A percentile compares a stretch with the other conserved stretches of the same genome.
Evolutionary conservation across 1,140 invertebrate species (phyloP).

Genomic region (Drosophila micromelanica): DNA sequence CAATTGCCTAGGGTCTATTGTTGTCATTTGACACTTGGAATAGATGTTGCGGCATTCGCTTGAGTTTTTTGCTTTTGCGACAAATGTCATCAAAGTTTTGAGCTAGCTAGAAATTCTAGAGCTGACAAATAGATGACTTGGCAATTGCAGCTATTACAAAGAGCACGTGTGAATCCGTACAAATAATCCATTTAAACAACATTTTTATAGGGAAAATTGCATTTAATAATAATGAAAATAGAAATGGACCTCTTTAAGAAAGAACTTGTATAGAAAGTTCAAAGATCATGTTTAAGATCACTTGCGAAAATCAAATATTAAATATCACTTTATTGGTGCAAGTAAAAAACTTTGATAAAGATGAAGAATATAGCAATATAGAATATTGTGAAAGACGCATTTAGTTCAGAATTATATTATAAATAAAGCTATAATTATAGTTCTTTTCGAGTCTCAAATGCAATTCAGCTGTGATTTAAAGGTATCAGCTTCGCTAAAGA

Average conservation of each 20-base stretch:
- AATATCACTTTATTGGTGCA: too few relatives aligned
- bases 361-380: too few relatives aligned
- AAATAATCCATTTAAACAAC: not conserved
- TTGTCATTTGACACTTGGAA: slow-evolving; percentile 54
- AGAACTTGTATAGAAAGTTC: not conserved
- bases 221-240: not conserved
- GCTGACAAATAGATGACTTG: slow-evolving; percentile 8
- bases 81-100: slow-evolving; percentile 51
- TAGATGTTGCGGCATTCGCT: slow-evolving; percentile 38
- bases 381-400: too few relatives aligned
- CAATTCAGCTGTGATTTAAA: not conserved
- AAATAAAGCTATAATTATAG: too few relatives aligned
- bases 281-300: not conserved
- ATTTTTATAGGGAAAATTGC: not conserved
- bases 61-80: slow-evolving; percentile 30
- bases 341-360: too few relatives aligned
- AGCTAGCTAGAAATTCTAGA: slow-evolving; percentile 28
- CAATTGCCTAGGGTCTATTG: slow-evolving; percentile 42
- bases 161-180: not conserved
- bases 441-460: not conserved
- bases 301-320: too few relatives aligned
- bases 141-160: not conserved
- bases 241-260: too few relatives aligned
- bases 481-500: not conserved
- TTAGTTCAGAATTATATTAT: too few relatives aligned